phyloP scores from a whole-genome alignment of 2,113 vertebrate species.

The Coptodon rendalli region DNA sequence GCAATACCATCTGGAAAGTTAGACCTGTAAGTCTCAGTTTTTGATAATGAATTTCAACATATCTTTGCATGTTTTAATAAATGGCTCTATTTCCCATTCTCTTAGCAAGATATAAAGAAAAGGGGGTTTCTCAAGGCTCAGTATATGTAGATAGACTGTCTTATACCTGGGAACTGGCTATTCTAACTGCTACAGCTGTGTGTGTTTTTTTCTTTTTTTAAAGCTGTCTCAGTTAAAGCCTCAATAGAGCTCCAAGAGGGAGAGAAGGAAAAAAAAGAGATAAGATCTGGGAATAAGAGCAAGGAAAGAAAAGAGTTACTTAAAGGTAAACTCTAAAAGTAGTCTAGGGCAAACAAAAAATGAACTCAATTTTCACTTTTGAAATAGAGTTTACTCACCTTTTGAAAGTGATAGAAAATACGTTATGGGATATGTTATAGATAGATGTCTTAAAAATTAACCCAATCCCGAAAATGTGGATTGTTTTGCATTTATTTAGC shows the following conservation, averaged over 20 bases:
- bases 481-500: not conserved
- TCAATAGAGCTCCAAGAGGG: not conserved
- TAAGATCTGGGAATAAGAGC: not conserved
- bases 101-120: not conserved
- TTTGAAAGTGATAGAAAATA: not conserved
- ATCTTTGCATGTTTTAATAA: not conserved
- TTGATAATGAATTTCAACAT: not conserved
- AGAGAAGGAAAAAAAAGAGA: not conserved
- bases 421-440: not conserved
- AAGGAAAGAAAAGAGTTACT: not conserved
- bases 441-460: not conserved
- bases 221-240: not conserved
- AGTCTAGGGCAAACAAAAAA: not conserved
- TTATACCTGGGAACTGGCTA: not conserved
- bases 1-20: not conserved
- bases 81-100: not conserved
- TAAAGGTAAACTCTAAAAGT: not conserved
- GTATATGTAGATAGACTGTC: not conserved
- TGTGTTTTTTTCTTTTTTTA: not conserved
- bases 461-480: not conserved
- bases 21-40: not conserved
- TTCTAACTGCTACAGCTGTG: not conserved
- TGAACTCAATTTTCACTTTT: slow-evolving; percentile 6
- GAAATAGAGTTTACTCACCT: slow-evolving; percentile 1
- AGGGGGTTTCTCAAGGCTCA: not conserved